These are phyloP conservation scores for Corythaeola cristata DNA, from an alignment of 2,113 vertebrate species.

Conservation along the genomic window DNA sequence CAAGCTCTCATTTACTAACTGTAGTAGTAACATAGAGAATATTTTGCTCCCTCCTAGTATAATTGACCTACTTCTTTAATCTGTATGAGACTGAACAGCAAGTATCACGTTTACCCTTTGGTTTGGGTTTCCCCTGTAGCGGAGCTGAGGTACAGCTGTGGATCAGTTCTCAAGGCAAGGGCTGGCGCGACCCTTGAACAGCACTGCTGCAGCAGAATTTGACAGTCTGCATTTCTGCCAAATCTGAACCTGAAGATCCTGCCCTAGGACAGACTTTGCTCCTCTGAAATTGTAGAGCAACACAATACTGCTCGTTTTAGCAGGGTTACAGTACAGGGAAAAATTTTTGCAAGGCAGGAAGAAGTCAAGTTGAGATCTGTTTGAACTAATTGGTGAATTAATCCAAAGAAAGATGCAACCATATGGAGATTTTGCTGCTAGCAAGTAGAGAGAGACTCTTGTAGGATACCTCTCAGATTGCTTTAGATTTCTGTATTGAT, in stretches of 20 bases:
- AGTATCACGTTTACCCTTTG: background rate
- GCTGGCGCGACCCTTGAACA: rapidly evolving
- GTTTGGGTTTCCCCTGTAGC: background rate
- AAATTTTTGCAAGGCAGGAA: background rate
- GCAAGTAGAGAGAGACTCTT: background rate
- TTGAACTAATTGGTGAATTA: background rate
- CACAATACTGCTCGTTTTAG: background rate
- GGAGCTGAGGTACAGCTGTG: background rate
- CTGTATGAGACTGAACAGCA: background rate
- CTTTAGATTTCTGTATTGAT: background rate
- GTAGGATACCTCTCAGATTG: background rate
- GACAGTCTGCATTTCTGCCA: background rate
- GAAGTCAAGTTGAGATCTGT: background rate
- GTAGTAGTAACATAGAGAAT: background rate
- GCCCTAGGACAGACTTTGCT: background rate
- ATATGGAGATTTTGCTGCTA: background rate
- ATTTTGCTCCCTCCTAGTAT: background rate
- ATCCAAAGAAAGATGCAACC: background rate
- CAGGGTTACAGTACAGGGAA: background rate
- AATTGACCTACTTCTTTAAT: background rate
- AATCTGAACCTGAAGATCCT: background rate
- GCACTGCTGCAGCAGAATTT: background rate
- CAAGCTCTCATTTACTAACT: background rate
- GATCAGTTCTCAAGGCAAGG: background rate
- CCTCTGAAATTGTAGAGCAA: background rate